Percentiles rank a stretch among this genome's conserved stretches.
These are phyloP conservation scores for Cliona cf. orientalis DNA, from an alignment of 37 sponge, comb jelly and placozoan genomes.

Conservation along the genomic window DNA sequence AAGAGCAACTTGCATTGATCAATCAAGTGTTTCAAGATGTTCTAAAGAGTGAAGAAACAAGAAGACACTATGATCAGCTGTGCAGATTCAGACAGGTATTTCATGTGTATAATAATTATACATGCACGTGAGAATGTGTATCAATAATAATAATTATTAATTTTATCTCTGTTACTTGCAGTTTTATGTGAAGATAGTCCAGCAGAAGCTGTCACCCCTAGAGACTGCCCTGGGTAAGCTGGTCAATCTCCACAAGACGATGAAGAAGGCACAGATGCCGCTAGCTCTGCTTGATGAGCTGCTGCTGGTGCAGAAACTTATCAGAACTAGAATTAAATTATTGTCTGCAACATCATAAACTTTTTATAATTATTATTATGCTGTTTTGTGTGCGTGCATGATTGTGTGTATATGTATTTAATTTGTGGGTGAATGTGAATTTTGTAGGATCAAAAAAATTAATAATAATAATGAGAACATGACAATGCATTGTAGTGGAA, in stretches of 20 bases:
- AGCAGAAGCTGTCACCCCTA: constrained; percentile 14
- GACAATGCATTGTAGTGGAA: too few species aligned
- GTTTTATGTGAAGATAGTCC: constrained; percentile 42
- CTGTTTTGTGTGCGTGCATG: neutral
- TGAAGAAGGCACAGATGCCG: constrained; percentile 61
- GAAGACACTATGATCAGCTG: constrained; percentile 76
- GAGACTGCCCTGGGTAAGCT: constrained; percentile 55
- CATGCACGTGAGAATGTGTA: neutral
- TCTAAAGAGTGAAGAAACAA: constrained; percentile 51
- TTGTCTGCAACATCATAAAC: neutral
- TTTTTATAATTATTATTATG: neutral
- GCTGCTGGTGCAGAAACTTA: constrained; percentile 44
- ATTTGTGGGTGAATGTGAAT: neutral
- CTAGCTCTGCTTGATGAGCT: constrained; percentile 52
- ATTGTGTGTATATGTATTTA: constrained; percentile 1
- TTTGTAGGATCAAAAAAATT: too few species aligned
- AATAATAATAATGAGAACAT: too few species aligned
- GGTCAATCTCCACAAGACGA: neutral
- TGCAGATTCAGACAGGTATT: constrained; percentile 83
- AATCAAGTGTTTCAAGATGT: constrained; percentile 88
- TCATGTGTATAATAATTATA: neutral
- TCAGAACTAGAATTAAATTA: constrained; percentile 7
- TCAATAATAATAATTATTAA: neutral
- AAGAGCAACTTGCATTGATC: constrained; percentile 61
- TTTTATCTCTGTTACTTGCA: neutral